phyloP scores from a whole-genome alignment of 2,113 vertebrate genomes.

The Cynocephalus volans region DNA sequence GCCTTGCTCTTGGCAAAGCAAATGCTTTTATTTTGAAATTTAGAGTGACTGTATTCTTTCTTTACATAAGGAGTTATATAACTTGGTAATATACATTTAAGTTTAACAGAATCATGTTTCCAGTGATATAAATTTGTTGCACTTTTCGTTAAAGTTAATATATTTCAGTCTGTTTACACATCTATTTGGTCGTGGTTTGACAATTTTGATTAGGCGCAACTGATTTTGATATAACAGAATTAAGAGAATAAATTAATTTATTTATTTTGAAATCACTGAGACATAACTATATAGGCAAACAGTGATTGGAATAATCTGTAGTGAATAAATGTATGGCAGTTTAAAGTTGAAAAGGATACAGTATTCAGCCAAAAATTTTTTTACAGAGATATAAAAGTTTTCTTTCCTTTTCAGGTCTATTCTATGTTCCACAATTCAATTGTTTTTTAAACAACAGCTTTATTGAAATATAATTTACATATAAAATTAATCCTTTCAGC shows the following conservation, averaged over 20 bases:
- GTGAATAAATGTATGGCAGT: neutral
- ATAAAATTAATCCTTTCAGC: neutral
- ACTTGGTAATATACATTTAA: neutral
- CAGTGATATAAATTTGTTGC: neutral
- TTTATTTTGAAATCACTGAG: neutral
- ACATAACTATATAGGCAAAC: neutral
- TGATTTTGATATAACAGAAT: constrained; percentile 5
- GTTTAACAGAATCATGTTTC: neutral
- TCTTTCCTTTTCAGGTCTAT: neutral
- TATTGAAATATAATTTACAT: neutral
- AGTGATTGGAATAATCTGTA: neutral
- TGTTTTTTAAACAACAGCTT: neutral
- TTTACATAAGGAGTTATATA: neutral
- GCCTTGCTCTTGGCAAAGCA: neutral
- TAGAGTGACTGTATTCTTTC: neutral
- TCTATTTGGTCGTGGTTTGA: neutral
- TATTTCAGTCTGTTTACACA: constrained; percentile 2
- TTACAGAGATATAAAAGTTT: neutral
- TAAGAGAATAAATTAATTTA: neutral
- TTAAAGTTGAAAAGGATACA: neutral
- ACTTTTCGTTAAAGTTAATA: neutral
- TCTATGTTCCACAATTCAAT: neutral
- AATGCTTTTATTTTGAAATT: constrained; percentile 54
- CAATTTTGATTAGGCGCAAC: neutral
- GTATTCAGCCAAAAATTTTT: neutral